Evolutionary conservation across 2,113 vertebrate genomes (phyloP).

Genomic region (Mesitornis unicolor): DNA sequence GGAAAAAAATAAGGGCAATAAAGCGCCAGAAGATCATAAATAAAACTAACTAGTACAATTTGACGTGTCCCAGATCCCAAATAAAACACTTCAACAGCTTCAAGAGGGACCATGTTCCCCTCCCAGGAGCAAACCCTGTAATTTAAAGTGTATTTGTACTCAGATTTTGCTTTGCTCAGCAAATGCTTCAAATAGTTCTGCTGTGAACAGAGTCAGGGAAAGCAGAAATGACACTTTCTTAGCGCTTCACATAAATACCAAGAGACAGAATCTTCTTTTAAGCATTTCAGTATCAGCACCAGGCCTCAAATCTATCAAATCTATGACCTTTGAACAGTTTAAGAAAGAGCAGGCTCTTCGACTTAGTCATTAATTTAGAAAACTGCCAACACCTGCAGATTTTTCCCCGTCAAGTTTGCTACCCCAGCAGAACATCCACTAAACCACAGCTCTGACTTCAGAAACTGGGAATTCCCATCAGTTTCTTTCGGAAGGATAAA

Average conservation of each 20-base stretch:
- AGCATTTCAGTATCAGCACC: not conserved
- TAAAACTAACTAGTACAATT: not conserved
- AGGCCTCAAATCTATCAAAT: too few relatives aligned
- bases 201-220: not conserved
- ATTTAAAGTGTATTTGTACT: not conserved
- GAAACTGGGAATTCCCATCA: not conserved
- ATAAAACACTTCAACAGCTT: not conserved
- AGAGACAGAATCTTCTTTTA: fast-evolving
- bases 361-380: not conserved
- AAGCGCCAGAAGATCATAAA: not conserved
- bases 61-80: not conserved
- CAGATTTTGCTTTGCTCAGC: fast-evolving
- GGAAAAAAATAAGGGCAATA: not conserved
- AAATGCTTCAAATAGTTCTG: not conserved
- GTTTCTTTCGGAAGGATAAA: not conserved
- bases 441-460: not conserved
- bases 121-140: not conserved
- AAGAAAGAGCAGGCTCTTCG: not conserved
- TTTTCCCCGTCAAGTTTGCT: not conserved
- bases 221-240: not conserved
- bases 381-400: not conserved
- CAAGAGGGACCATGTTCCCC: not conserved
- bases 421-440: not conserved
- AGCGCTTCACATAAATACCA: not conserved
- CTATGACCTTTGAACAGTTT: not conserved